phyloP scores from a whole-genome alignment of 2,113 vertebrate genomes.

The Oncorhynchus kisutch region DNA sequence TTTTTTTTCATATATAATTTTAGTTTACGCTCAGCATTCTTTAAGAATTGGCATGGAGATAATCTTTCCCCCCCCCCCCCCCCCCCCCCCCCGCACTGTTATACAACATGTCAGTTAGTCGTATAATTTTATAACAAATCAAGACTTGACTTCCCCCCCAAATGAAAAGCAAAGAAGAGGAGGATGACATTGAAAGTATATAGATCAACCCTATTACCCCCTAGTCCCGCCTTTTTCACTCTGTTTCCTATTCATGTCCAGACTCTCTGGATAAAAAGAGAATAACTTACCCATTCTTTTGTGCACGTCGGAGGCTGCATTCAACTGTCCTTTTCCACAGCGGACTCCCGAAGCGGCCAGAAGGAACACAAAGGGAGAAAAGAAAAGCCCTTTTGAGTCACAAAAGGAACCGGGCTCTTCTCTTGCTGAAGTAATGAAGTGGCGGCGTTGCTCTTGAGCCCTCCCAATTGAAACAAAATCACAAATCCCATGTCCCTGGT shows the following conservation, averaged over 20 bases:
- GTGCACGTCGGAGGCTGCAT: slow-evolving; percentile 99
- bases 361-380: slow-evolving; percentile 77
- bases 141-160: not conserved
- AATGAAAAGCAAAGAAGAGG: slow-evolving; percentile 32
- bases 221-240: slow-evolving; percentile 55
- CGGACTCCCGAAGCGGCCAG: slow-evolving; percentile 88
- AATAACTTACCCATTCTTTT: slow-evolving; percentile 99
- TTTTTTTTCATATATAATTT: not conserved
- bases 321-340: slow-evolving; percentile 91
- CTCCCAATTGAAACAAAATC: slow-evolving; percentile 73
- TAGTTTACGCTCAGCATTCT: not conserved
- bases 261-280: slow-evolving; percentile 79
- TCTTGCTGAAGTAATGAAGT: slow-evolving; percentile 69
- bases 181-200: slow-evolving; percentile 53
- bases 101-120: not conserved
- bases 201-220: slow-evolving; percentile 59
- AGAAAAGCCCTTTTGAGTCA: slow-evolving; percentile 83
- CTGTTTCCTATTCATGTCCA: slow-evolving; percentile 72
- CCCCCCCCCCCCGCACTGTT: not conserved
- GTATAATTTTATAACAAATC: slow-evolving; percentile 12
- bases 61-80: not conserved
- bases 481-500: slow-evolving; percentile 76
- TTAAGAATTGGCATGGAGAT: slow-evolving; percentile 42
- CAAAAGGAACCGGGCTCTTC: slow-evolving; percentile 76
- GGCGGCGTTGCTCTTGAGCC: slow-evolving; percentile 53